Evolutionary conservation across 2,797 vertebrate genomes (phyloP).

Genomic region (Micropoecilia bifurca): DNA sequence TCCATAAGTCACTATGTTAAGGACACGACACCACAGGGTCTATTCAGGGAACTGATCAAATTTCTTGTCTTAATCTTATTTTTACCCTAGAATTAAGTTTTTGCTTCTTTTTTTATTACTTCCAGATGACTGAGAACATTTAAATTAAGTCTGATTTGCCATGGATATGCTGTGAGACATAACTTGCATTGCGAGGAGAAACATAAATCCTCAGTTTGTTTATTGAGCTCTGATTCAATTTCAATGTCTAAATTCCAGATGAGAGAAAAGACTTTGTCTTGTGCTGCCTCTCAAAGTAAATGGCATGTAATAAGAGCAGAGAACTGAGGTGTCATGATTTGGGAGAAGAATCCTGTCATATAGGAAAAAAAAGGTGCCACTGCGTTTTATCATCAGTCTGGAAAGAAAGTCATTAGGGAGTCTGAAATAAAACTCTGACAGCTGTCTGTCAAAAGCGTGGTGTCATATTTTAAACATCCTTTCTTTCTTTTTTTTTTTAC

Average conservation of each 20-base stretch:
- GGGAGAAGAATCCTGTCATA: slow-evolving; percentile 50
- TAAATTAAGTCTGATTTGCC: background rate
- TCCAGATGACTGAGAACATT: background rate
- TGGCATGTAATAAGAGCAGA: slow-evolving; percentile 54
- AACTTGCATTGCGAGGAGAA: background rate
- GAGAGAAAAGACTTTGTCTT: slow-evolving; percentile 21
- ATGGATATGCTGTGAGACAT: background rate
- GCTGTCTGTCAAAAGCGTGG: slow-evolving; percentile 69
- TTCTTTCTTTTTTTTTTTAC: slow-evolving; percentile 55
- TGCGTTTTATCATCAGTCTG: slow-evolving; percentile 42
- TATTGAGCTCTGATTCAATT: slow-evolving; percentile 13
- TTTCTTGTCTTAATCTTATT: background rate
- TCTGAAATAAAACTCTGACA: slow-evolving; percentile 65
- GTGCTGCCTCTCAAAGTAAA: slow-evolving; percentile 40
- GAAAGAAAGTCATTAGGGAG: slow-evolving; percentile 57
- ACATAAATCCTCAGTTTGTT: background rate
- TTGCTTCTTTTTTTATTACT: background rate
- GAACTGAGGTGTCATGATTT: slow-evolving; percentile 60
- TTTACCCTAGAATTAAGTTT: background rate
- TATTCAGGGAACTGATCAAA: background rate
- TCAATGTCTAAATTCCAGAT: background rate
- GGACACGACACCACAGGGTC: background rate
- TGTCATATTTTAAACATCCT: slow-evolving; percentile 32
- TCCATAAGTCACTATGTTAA: background rate
- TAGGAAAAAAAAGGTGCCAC: slow-evolving; percentile 35